Conservation (phyloP, 2,113 vertebrate genomes). For the Tiliqua scincoides region DNA sequence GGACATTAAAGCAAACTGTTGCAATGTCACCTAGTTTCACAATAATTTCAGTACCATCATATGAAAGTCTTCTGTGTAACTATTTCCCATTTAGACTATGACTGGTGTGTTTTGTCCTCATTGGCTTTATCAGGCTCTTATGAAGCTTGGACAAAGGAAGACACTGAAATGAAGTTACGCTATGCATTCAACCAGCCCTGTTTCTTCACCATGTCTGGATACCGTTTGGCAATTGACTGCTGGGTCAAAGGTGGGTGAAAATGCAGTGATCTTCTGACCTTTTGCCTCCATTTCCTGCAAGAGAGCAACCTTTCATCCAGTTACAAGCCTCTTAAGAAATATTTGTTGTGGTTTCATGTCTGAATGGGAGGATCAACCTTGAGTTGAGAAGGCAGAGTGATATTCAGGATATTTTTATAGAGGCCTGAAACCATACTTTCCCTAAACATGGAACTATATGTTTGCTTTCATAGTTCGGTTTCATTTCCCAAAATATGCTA, state of each 20-base stretch:
- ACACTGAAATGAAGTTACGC: not conserved
- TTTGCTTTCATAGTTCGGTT: conserved; percentile 19
- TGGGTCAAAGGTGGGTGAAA: conserved; percentile 26
- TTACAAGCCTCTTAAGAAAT: conserved; percentile 9
- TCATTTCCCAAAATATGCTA: not conserved
- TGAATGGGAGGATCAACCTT: conserved; percentile 17
- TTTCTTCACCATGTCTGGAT: conserved; percentile 1
- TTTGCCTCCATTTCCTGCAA: conserved; percentile 9
- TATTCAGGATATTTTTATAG: not conserved
- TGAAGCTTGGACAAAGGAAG: not conserved
- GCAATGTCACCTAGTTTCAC: not conserved
- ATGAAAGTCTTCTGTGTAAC: not conserved
- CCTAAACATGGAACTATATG: not conserved
- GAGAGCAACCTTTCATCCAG: conserved; percentile 20
- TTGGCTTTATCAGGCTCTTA: not conserved
- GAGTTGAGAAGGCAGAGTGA: not conserved
- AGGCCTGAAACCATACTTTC: not conserved
- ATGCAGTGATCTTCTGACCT: conserved; percentile 2
- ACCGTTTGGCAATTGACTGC: conserved; percentile 19
- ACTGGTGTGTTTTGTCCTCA: not conserved
- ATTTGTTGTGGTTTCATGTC: conserved; percentile 22
- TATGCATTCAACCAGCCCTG: not conserved
- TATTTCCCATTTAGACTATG: not conserved
- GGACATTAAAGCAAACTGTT: not conserved
- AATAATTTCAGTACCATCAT: not conserved